A percentile compares a stretch with the other conserved stretches of the same genome.
These are phyloP conservation scores for Rhogogaster chlorosoma DNA, from an alignment of 2,888 invertebrate genomes.

Conservation along the genomic window DNA sequence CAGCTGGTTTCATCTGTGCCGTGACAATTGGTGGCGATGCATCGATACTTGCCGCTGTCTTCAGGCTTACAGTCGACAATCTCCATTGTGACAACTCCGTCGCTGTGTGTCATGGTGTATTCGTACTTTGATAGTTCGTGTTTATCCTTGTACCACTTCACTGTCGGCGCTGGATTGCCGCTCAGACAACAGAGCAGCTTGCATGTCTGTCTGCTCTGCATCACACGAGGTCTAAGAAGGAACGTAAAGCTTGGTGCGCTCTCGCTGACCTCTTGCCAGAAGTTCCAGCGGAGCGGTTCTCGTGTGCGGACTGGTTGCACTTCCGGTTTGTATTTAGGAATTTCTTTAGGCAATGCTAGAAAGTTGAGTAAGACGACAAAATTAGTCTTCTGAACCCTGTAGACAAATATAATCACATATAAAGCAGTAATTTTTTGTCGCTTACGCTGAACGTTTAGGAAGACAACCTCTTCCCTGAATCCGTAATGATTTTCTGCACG, in stretches of 20 bases:
- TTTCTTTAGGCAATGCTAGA: conserved; percentile 87
- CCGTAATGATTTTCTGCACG: conserved; percentile 98
- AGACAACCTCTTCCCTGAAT: conserved; percentile 96
- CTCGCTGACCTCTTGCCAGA: conserved; percentile 96
- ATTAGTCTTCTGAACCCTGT: background rate
- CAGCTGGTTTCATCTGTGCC: conserved; percentile 97
- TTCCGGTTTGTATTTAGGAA: conserved; percentile 85
- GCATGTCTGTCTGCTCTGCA: conserved; percentile 97
- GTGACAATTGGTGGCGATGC: conserved; percentile 95
- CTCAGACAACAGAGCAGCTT: conserved; percentile 98
- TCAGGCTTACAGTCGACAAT: conserved; percentile 95
- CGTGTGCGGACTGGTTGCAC: conserved; percentile 87
- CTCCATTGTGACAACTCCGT: conserved; percentile 98
- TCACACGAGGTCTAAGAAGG: conserved; percentile 98
- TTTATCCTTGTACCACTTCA: conserved; percentile 95
- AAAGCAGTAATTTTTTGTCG: background rate
- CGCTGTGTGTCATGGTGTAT: conserved; percentile 93
- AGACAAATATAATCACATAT: background rate
- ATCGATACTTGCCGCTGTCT: conserved; percentile 98
- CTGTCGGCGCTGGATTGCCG: conserved; percentile 96
- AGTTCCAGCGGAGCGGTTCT: conserved; percentile 90
- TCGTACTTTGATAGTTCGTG: conserved; percentile 94
- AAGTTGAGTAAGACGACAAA: conserved; percentile 46
- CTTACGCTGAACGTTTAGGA: conserved; percentile 96
- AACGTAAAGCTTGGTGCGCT: conserved; percentile 98